Evolutionary conservation across 30 jellyfish, hydroid and myxozoan species (phyloP).

Genomic region (Phacellophora camtschatica): DNA sequence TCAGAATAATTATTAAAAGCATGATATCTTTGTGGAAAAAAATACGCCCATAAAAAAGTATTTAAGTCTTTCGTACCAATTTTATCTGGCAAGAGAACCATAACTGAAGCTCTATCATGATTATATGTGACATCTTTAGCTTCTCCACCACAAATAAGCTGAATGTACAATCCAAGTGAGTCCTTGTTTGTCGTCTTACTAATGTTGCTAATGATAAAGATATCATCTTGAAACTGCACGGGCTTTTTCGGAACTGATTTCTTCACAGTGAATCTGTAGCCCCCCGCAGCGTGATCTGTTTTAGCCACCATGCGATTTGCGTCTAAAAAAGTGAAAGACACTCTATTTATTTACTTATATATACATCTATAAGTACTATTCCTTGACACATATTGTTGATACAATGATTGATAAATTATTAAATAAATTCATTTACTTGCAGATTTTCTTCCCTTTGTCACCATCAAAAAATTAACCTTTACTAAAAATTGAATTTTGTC

Average conservation of each 20-base stretch:
- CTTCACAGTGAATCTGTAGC: background rate
- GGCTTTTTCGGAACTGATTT: background rate
- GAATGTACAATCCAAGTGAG: background rate
- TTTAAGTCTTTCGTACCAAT: conserved; percentile 40
- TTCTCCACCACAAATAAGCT: background rate
- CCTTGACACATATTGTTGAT: too few relatives aligned
- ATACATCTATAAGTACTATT: too few relatives aligned
- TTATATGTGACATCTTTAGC: background rate
- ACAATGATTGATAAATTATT: too few relatives aligned
- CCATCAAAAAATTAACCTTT: too few relatives aligned
- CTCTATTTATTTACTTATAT: too few relatives aligned
- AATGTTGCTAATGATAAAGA: background rate
- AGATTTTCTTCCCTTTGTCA: too few relatives aligned
- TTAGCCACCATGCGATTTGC: background rate
- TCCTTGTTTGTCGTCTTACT: background rate
- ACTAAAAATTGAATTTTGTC: too few relatives aligned
- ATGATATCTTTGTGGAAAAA: too few relatives aligned
- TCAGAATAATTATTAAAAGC: too few relatives aligned
- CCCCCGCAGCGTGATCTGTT: background rate
- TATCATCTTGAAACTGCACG: background rate
- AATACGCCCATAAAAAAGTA: too few relatives aligned
- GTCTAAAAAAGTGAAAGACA: background rate
- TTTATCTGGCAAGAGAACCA: background rate
- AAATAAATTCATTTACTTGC: too few relatives aligned
- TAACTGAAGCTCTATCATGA: conserved; percentile 6